Percentiles rank a stretch among this genome's conserved stretches.
phyloP scores from a whole-genome alignment of 2,113 vertebrate species.

The Cacatua alba region DNA sequence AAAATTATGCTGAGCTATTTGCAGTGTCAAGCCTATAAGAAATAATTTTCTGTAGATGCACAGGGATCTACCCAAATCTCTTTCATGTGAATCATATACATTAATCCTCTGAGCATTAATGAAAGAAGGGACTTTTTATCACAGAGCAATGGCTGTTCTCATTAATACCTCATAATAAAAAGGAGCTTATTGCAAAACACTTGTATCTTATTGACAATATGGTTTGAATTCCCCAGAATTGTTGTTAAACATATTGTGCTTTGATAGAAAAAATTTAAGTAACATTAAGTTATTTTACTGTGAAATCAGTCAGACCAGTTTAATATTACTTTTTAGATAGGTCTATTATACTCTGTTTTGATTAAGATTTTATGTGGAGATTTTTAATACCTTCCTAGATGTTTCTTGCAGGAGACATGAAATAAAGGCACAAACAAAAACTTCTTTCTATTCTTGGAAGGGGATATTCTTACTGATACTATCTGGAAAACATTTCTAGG shows the following conservation, averaged over 20 bases:
- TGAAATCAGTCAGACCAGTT: neutral
- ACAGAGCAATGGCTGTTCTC: neutral
- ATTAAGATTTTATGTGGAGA: neutral
- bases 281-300: neutral
- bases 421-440: neutral
- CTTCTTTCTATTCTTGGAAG: neutral
- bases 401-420: neutral
- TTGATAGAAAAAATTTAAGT: neutral
- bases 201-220: neutral
- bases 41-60: neutral
- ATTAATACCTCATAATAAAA: neutral
- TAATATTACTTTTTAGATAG: neutral
- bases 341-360: neutral
- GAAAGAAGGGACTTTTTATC: neutral
- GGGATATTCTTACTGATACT: neutral
- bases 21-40: neutral
- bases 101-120: neutral
- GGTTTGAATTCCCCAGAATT: neutral
- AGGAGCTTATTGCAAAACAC: neutral
- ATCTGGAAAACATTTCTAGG: neutral
- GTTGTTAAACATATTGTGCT: neutral
- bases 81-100: neutral
- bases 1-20: neutral
- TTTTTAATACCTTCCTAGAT: neutral
- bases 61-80: neutral